A percentile compares a stretch with the other conserved stretches of the same genome.
Evolutionary conservation across 2,888 invertebrate species (phyloP).

Genomic region (Arctia plantaginis): DNA sequence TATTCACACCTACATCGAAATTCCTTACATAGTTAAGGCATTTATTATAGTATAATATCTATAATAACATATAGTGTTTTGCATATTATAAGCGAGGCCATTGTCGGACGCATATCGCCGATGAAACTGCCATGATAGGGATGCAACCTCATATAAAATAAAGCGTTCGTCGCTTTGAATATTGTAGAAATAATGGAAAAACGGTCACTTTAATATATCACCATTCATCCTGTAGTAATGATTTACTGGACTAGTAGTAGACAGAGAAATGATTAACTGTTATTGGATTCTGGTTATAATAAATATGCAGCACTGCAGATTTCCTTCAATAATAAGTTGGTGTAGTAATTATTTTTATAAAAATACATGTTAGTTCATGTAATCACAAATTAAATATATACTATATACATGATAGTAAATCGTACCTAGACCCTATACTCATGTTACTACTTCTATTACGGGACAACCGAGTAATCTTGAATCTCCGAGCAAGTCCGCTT

Average conservation of each 20-base stretch:
- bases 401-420: too few species aligned
- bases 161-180: conserved; percentile 50
- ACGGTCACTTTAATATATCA: conserved; percentile 28
- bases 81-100: conserved; percentile 61
- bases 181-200: conserved; percentile 50
- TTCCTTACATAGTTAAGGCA: conserved; percentile 55
- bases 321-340: background rate
- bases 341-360: too few species aligned
- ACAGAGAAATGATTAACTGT: background rate
- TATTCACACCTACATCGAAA: conserved; percentile 33
- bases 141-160: conserved; percentile 55
- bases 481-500: background rate
- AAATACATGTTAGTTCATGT: too few species aligned
- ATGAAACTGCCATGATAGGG: conserved; percentile 70
- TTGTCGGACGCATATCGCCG: conserved; percentile 66
- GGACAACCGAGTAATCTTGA: background rate
- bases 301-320: background rate
- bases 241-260: background rate
- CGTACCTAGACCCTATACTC: too few species aligned
- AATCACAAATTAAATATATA: too few species aligned
- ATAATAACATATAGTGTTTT: conserved; percentile 53
- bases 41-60: conserved; percentile 41
- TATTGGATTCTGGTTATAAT: background rate
- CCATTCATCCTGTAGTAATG: background rate
- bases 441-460: too few species aligned